Evolutionary conservation across 2,797 vertebrate species (phyloP).

Genomic region (Tokudaia tokunoshimensis): DNA sequence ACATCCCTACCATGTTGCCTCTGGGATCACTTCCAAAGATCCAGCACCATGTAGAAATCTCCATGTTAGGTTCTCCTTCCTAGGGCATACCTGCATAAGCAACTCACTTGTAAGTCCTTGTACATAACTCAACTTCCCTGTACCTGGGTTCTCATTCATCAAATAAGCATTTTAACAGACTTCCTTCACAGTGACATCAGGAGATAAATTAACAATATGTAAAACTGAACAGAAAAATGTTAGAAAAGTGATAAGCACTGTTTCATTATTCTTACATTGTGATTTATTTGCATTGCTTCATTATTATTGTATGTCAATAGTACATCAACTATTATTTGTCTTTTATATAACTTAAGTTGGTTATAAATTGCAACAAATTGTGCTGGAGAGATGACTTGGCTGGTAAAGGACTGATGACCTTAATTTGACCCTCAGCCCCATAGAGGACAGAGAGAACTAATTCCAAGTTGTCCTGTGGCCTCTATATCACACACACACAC

Average conservation of each 20-base stretch:
- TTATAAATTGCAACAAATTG: constrained; percentile 8
- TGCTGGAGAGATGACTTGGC: neutral
- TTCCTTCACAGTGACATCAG: neutral
- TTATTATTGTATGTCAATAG: neutral
- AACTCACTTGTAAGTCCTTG: neutral
- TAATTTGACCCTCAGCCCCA: neutral
- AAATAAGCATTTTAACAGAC: neutral
- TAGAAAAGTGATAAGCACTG: neutral
- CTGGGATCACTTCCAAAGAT: neutral
- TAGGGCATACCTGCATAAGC: neutral
- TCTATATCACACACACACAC: neutral
- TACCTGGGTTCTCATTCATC: neutral
- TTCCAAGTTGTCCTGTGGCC: neutral
- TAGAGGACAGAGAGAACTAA: neutral
- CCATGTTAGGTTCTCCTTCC: neutral
- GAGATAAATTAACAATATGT: neutral
- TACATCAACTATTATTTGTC: neutral
- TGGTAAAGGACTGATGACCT: neutral
- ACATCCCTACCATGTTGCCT: neutral
- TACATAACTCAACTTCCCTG: constrained; percentile 3
- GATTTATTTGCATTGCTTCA: neutral
- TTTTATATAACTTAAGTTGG: constrained; percentile 25
- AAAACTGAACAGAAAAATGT: neutral
- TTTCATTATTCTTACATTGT: neutral
- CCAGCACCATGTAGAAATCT: neutral